phyloP scores from a whole-genome alignment of 1,140 invertebrate genomes.

The Brachionus plicatilis region DNA sequence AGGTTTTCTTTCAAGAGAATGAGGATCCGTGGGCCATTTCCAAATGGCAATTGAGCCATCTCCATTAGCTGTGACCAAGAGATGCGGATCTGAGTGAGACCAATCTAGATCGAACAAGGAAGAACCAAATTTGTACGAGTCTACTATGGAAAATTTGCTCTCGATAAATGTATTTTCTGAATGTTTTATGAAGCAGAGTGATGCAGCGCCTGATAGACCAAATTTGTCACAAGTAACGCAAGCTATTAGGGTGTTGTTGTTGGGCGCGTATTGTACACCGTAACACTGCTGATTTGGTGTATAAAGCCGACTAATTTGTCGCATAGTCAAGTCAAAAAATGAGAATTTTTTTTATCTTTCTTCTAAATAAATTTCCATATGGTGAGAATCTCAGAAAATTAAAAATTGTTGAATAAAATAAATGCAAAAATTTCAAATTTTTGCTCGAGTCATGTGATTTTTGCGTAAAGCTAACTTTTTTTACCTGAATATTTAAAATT shows the following conservation, averaged over 20 bases:
- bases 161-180: conserved; percentile 1
- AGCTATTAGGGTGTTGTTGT: conserved; percentile 7
- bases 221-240: conserved; percentile 36
- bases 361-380: conserved; percentile 2
- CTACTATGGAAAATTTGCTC: conserved; percentile 30
- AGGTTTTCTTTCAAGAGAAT: background rate
- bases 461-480: background rate
- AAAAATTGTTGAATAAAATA: background rate
- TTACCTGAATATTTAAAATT: background rate
- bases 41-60: conserved; percentile 36
- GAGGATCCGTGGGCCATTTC: background rate
- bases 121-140: background rate
- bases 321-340: background rate
- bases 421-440: background rate
- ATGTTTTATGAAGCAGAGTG: conserved; percentile 22
- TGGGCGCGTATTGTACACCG: conserved; percentile 15
- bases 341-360: background rate
- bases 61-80: conserved; percentile 14
- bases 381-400: background rate
- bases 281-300: conserved; percentile 30
- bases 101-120: conserved; percentile 35
- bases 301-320: conserved; percentile 24
- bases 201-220: conserved; percentile 1
- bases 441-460: background rate
- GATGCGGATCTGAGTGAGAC: background rate